Base-by-base conservation (phyloP, 2,888 invertebrate genomes). In the Conistra vaccinii region DNA sequence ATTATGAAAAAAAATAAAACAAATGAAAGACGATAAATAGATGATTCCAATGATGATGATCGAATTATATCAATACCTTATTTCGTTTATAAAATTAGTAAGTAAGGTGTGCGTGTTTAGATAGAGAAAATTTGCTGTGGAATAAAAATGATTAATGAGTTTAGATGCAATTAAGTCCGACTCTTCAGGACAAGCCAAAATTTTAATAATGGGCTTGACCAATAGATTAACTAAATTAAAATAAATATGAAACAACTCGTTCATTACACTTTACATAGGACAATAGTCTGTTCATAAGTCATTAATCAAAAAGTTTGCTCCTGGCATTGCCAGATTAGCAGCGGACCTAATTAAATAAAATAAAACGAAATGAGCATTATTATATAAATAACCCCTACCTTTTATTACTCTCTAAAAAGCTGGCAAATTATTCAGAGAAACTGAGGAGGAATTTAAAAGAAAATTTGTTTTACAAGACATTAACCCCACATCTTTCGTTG, bases 401-500 rank as follows among this genome's bases (percentile, higher is more conserved):
- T 78, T 79, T 76, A 80, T 83, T 70, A 72, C 53, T 53, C 61
- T 55, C 69, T 14, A 32, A 75, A 80, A 84, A 73, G 35, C 29
- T 55, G 68, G 73, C n/a, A 69, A 81, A 85, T 87, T 84, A 77
- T 73, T 77, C 83, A 83, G 71, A 84, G 77, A 78, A 86, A 72
- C 81, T 77, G 81, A 71, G 79, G 68, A 79, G 86, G 35, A 84
- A 88, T 89, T 89, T 85, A 86, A 87, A 80, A 85, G 85, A 81
- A 88, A 85, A 86, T 85, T 85, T 80, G 77, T 73, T 85, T 85
- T 71, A 82, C 87, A 85, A 88, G 87, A 87, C 91, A 91, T 92
- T 92, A 91, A 89, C 89, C 88, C 88, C 87, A 88, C 89, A 90
- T 90, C 90, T 89, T 81, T 78, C 77, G 79, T 85, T 87, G 85